phyloP scores from a whole-genome alignment of 2,888 invertebrate genomes.

The Sepiola atlantica region DNA sequence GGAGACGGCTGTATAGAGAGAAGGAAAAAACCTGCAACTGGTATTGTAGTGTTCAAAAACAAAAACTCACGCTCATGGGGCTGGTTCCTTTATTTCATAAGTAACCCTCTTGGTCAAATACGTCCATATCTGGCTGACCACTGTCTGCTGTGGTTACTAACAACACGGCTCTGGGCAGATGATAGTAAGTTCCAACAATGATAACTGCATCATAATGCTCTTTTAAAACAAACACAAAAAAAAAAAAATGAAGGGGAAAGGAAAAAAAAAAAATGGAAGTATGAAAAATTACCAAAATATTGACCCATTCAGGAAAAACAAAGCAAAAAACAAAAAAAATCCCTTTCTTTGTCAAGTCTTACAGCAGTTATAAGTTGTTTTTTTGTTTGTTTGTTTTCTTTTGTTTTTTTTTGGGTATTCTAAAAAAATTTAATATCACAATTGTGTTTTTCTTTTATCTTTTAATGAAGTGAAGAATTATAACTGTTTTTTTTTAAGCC shows the following conservation, averaged over 20 bases:
- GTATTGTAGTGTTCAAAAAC: constrained; percentile 35
- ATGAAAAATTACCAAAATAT: background rate
- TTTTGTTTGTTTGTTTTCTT: no score
- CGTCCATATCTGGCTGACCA: constrained; percentile 18
- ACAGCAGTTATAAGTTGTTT: background rate
- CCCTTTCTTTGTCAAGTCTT: background rate
- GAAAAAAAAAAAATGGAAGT: background rate
- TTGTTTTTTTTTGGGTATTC: no score
- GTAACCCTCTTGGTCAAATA: constrained; percentile 4
- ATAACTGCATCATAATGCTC: background rate
- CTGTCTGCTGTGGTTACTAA: background rate
- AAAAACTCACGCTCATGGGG: background rate
- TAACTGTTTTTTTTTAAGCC: background rate
- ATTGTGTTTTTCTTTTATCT: background rate
- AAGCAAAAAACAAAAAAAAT: no score
- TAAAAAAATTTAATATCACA: no score
- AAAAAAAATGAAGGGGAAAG: background rate
- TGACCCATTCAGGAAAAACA: background rate
- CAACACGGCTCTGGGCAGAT: background rate
- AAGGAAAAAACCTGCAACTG: background rate
- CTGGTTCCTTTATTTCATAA: background rate
- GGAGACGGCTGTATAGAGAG: constrained; percentile 78
- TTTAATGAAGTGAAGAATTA: background rate
- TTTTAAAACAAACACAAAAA: background rate
- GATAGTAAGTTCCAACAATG: background rate